A percentile compares a stretch with the other conserved stretches of the same genome.
Evolutionary conservation across 2,113 vertebrate genomes (phyloP).

Genomic region (Lasiurus borealis): DNA sequence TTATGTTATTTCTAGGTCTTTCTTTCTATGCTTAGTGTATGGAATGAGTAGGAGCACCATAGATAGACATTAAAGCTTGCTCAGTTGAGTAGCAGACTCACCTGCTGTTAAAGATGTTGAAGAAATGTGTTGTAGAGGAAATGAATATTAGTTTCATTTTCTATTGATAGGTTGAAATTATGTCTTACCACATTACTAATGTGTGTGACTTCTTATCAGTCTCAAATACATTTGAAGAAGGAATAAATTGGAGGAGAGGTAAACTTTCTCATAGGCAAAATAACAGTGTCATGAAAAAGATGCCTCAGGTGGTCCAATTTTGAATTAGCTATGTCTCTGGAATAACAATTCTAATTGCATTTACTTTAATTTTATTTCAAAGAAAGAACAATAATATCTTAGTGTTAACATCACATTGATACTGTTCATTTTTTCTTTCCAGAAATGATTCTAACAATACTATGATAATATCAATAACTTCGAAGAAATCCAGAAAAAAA

Average conservation of each 20-base stretch:
- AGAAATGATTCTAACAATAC: background rate
- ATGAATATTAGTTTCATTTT: background rate
- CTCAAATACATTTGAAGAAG: background rate
- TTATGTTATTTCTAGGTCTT: background rate
- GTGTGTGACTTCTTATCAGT: background rate
- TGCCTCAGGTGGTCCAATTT: background rate
- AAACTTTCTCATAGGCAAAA: background rate
- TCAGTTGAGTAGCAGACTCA: background rate
- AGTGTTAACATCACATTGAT: background rate
- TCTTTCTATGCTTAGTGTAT: background rate
- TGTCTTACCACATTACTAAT: background rate
- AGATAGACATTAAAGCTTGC: background rate
- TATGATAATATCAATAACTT: background rate
- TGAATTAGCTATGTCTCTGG: background rate
- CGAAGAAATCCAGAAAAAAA: background rate
- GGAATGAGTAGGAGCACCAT: no score
- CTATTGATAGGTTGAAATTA: background rate
- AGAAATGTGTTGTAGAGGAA: background rate
- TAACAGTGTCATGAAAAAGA: background rate
- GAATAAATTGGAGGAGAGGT: background rate
- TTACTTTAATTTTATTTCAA: constrained; percentile 31
- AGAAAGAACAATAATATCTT: background rate
- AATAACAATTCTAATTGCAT: background rate
- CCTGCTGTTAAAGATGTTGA: background rate
- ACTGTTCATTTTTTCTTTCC: background rate